These are phyloP conservation scores for Ciconia stormi DNA, from an alignment of 2,113 vertebrate species.

Conservation along the genomic window DNA sequence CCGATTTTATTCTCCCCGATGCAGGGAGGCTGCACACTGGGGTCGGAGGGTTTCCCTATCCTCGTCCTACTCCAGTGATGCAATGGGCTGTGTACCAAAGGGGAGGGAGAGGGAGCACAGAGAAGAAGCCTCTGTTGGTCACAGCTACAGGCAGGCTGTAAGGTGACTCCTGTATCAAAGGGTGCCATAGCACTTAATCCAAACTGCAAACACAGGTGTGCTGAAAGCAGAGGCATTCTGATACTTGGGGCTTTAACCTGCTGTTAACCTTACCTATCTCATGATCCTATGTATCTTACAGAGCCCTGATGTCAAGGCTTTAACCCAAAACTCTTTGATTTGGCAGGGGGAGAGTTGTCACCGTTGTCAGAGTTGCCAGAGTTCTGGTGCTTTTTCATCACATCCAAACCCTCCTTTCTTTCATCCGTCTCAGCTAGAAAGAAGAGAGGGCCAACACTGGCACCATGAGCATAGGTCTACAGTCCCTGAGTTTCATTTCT, in stretches of 20 bases:
- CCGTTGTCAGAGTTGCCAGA: neutral
- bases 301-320: neutral
- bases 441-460: neutral
- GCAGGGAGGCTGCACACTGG: neutral
- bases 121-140: neutral
- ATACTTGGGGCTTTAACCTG: neutral
- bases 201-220: neutral
- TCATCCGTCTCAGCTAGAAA: neutral
- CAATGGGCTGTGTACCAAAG: neutral
- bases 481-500: neutral
- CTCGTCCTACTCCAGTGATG: neutral
- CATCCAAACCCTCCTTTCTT: neutral
- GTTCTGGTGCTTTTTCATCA: neutral
- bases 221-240: neutral
- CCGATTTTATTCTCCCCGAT: neutral
- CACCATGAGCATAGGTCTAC: neutral
- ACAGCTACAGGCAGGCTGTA: neutral
- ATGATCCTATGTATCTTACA: neutral
- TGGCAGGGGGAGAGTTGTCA: neutral
- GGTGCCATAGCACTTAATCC: neutral
- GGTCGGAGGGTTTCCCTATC: neutral
- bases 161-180: neutral
- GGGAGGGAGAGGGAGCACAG: neutral
- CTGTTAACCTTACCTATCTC: neutral
- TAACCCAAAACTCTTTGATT: neutral